These are phyloP conservation scores for Nothocercus julius DNA, from an alignment of 2,113 vertebrate genomes.

Conservation along the genomic window DNA sequence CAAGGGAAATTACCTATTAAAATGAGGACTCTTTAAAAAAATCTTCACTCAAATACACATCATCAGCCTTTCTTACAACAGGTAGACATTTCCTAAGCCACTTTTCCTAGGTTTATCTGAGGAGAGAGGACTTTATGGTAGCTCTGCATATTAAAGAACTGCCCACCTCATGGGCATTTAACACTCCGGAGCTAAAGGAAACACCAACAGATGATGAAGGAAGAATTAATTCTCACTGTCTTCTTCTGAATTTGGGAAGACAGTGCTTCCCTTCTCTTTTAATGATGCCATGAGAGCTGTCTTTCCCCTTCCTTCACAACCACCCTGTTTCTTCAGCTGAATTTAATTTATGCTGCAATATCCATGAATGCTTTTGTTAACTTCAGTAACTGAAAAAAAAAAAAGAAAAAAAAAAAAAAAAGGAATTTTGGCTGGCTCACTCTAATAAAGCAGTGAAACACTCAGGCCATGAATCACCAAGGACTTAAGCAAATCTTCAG, in stretches of 20 bases:
- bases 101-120: background rate
- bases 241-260: background rate
- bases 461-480: background rate
- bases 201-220: background rate
- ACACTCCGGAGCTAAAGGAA: background rate
- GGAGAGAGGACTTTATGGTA: background rate
- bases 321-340: background rate
- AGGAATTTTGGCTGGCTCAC: background rate
- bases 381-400: background rate
- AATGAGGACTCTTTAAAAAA: background rate
- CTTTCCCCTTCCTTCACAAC: background rate
- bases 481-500: background rate
- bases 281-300: background rate
- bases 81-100: background rate
- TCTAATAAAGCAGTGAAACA: background rate
- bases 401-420: background rate
- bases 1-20: slow-evolving; percentile 51
- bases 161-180: background rate
- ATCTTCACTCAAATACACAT: background rate
- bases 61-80: background rate
- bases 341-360: background rate
- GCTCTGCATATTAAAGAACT: background rate
- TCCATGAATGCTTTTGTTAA: background rate
- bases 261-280: background rate
- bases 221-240: background rate